phyloP scores from a whole-genome alignment of 2,113 vertebrate species.

The Peromyscus polionotus region DNA sequence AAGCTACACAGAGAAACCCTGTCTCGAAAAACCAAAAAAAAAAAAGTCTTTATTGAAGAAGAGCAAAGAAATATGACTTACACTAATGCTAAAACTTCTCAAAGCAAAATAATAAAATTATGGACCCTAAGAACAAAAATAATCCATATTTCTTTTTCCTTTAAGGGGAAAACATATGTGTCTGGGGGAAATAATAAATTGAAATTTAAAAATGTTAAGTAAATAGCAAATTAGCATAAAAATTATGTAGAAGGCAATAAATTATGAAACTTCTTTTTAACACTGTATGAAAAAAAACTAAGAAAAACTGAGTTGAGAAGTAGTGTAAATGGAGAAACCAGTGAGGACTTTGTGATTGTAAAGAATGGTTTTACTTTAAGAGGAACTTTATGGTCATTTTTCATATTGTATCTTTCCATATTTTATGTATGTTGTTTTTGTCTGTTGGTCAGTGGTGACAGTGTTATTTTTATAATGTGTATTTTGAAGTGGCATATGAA shows the following conservation, averaged over 20 bases:
- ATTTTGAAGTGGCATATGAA: background rate
- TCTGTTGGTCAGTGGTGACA: background rate
- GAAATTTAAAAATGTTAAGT: constrained; percentile 62
- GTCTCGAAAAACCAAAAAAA: too few species aligned
- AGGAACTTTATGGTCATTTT: constrained; percentile 23
- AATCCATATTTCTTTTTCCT: constrained; percentile 45
- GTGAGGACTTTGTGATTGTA: background rate
- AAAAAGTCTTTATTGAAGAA: background rate
- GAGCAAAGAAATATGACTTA: background rate
- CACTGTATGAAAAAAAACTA: background rate
- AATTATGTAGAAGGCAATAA: background rate
- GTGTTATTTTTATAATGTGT: background rate
- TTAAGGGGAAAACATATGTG: background rate
- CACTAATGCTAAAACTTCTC: background rate
- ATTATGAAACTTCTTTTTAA: constrained; percentile 45
- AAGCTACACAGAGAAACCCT: too few species aligned
- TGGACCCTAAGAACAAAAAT: constrained; percentile 23
- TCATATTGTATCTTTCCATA: background rate
- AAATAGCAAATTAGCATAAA: constrained; percentile 42
- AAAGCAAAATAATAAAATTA: constrained; percentile 50
- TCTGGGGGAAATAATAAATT: constrained; percentile 28
- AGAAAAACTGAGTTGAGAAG: constrained; percentile 55
- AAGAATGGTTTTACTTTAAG: constrained; percentile 59
- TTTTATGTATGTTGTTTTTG: constrained; percentile 54
- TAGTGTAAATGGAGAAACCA: constrained; percentile 22